phyloP scores from a whole-genome alignment of 2,797 vertebrate genomes.

The Balearica regulorum region DNA sequence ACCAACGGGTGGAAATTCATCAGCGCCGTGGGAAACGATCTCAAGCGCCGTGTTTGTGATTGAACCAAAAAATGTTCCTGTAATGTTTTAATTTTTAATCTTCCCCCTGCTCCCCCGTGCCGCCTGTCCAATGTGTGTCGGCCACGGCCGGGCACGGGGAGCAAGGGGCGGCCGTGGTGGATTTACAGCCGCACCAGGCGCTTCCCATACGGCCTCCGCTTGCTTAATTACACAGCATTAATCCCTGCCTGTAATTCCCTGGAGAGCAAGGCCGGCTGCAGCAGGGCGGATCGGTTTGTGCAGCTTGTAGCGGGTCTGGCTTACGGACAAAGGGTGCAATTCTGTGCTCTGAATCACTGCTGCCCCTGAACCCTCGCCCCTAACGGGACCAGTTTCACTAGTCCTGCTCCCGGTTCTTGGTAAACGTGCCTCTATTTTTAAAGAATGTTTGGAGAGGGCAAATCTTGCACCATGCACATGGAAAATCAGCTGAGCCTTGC shows the following conservation, averaged over 20 bases:
- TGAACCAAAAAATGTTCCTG: background rate
- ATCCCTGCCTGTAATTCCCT: background rate
- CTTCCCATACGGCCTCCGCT: background rate
- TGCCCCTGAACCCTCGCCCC: background rate
- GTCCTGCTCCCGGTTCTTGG: background rate
- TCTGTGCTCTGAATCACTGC: background rate
- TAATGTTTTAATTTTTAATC: background rate
- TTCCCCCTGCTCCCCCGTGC: fast-evolving
- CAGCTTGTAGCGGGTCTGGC: background rate
- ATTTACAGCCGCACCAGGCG: background rate
- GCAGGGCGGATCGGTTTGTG: background rate
- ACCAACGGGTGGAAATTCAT: background rate
- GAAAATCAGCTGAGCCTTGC: background rate
- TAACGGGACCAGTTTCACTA: background rate
- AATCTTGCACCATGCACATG: fast-evolving
- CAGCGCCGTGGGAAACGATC: fast-evolving
- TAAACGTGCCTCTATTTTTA: background rate
- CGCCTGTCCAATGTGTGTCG: fast-evolving
- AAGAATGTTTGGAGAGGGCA: background rate
- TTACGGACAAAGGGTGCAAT: background rate
- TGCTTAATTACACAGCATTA: background rate
- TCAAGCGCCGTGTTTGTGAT: fast-evolving
- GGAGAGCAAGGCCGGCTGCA: background rate
- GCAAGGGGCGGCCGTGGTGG: fast-evolving
- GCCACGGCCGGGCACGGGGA: fast-evolving